Evolutionary conservation across 1,140 invertebrate genomes (phyloP).

Genomic region (Panagrolaimus sp.): DNA sequence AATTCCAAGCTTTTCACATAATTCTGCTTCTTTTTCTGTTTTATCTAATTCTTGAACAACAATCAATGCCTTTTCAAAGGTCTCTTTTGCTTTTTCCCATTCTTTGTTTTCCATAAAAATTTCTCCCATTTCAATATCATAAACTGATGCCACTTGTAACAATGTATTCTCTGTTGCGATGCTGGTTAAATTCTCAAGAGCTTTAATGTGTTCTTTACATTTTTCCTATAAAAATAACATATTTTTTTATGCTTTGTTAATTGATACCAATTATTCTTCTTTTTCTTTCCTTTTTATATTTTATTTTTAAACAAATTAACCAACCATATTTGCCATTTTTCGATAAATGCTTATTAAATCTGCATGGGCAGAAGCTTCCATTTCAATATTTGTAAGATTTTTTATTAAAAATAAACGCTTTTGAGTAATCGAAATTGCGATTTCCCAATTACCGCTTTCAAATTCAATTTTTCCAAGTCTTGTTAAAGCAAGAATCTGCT

Average conservation of each 20-base stretch:
- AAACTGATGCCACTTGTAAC: constrained; percentile 10
- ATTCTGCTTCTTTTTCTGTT: constrained; percentile 18
- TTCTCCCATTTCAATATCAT: constrained; percentile 1
- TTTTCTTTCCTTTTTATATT: too few relatives aligned
- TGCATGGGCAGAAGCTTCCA: not conserved
- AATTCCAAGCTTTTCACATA: constrained; percentile 23
- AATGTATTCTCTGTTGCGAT: not conserved
- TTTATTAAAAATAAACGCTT: not conserved
- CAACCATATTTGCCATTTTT: constrained; percentile 11
- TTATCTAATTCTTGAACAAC: constrained; percentile 22
- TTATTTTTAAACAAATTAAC: not conserved
- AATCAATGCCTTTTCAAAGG: constrained; percentile 15
- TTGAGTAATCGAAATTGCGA: not conserved
- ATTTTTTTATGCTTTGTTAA: constrained; percentile 7
- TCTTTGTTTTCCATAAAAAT: not conserved
- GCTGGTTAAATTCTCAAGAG: too few relatives aligned
- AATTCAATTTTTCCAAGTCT: constrained; percentile 6
- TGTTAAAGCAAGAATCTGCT: not conserved
- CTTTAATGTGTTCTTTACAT: too few relatives aligned
- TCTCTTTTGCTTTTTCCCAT: not conserved
- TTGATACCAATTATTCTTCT: not conserved
- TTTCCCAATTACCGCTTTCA: constrained; percentile 13
- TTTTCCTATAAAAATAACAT: not conserved
- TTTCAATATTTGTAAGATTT: not conserved
- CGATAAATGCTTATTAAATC: not conserved